These are phyloP conservation scores for Pygoscelis antarcticus DNA, from an alignment of 2,113 vertebrate genomes.

Conservation along the genomic window DNA sequence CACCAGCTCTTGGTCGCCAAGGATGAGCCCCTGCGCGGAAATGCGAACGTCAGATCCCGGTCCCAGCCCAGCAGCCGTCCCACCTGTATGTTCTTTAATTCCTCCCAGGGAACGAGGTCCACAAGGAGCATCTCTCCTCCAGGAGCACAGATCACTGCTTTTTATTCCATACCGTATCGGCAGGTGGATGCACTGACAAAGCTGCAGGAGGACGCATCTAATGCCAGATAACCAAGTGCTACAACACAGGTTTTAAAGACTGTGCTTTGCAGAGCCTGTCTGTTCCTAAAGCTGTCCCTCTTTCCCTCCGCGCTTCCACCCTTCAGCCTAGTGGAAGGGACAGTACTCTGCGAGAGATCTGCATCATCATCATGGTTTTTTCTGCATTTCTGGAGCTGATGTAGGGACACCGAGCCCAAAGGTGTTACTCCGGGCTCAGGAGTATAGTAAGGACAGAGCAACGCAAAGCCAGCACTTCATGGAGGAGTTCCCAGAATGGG, in stretches of 20 bases:
- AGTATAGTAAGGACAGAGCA: background rate
- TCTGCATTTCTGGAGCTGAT: background rate
- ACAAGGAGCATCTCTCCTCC: background rate
- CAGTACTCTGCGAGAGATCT: background rate
- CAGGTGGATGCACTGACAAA: background rate
- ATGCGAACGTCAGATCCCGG: background rate
- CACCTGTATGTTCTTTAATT: background rate
- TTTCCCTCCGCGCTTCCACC: background rate
- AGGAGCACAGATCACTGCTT: background rate
- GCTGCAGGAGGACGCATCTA: background rate
- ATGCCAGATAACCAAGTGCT: background rate
- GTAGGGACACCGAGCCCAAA: background rate
- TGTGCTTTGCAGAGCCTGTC: background rate
- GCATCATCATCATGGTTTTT: background rate
- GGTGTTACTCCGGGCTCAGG: rapidly evolving
- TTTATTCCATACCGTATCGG: background rate
- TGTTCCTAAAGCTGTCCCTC: background rate
- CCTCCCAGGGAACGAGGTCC: background rate
- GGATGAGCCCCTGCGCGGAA: background rate
- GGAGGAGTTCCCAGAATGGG: background rate
- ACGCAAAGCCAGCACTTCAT: background rate
- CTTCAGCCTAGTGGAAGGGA: background rate
- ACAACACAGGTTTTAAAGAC: background rate
- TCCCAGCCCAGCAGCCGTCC: background rate
- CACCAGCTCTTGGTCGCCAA: background rate